Conservation (phyloP, 2,113 vertebrate genomes). For the Falcunculus frontatus region DNA sequence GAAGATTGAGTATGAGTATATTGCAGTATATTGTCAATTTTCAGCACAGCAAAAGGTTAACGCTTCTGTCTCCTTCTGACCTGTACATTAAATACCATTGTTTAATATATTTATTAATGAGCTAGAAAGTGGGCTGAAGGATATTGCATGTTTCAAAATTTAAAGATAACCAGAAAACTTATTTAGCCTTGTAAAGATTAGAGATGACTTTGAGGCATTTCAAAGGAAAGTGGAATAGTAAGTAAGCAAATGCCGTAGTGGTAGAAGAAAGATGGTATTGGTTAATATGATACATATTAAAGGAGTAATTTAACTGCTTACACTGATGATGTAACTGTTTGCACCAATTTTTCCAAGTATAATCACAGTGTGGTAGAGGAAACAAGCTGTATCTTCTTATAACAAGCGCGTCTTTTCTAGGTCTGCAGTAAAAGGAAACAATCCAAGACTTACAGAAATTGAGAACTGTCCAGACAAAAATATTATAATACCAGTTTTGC, state of each 20-base stretch:
- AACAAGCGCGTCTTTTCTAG: not conserved
- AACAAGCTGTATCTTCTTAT: not conserved
- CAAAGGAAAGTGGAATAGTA: not conserved
- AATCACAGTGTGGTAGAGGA: not conserved
- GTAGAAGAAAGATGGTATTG: not conserved
- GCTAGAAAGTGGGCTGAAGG: not conserved
- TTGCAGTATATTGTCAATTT: conserved; percentile 11
- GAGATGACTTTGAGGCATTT: not conserved
- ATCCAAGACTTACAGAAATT: not conserved
- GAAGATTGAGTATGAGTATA: not conserved
- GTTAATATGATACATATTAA: not conserved
- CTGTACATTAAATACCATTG: not conserved
- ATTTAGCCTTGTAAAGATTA: not conserved
- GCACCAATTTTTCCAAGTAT: not conserved
- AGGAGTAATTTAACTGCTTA: not conserved
- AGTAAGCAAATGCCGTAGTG: not conserved
- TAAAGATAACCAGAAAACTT: not conserved
- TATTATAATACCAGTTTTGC: not conserved
- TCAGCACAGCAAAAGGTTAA: conserved; percentile 27
- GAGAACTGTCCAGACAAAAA: not conserved
- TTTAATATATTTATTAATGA: conserved; percentile 29
- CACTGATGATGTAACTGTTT: not conserved
- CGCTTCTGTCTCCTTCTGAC: not conserved
- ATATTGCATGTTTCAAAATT: not conserved
- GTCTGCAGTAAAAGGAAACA: not conserved